A percentile compares a stretch with the other conserved stretches of the same genome.
Conservation (phyloP, 2,888 invertebrate species). For the Periphyllus acericola region DNA sequence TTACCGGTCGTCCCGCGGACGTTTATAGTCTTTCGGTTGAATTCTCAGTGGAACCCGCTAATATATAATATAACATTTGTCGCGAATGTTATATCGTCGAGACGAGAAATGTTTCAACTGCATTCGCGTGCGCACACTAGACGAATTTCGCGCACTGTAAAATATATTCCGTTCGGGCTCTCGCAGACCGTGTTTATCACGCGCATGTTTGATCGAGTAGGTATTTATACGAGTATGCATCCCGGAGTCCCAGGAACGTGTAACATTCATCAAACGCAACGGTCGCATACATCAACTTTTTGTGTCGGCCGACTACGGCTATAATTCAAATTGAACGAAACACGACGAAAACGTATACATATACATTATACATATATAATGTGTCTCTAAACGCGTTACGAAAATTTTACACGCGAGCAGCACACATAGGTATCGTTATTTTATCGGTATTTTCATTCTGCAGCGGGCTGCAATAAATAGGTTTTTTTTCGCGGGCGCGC, state of each 20-base stretch:
- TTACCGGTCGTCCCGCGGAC: too few species aligned
- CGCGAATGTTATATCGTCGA: background rate
- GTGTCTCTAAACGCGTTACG: background rate
- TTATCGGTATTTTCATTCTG: background rate
- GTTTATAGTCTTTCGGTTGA: too few species aligned
- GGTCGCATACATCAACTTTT: background rate
- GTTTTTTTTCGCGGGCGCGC: too few species aligned
- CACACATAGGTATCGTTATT: background rate
- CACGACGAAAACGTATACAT: conserved; percentile 7
- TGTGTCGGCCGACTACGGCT: background rate
- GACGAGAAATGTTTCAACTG: background rate
- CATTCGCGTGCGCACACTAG: background rate
- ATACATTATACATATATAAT: too few species aligned
- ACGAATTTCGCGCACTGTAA: background rate
- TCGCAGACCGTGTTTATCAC: background rate
- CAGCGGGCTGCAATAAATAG: too few species aligned
- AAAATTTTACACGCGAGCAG: background rate
- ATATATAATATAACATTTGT: too few species aligned
- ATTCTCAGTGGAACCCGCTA: too few species aligned
- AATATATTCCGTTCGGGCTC: conserved; percentile 38
- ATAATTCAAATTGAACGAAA: conserved; percentile 24
- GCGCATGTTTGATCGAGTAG: background rate
- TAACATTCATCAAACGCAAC: conserved; percentile 35
- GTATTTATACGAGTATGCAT: background rate
- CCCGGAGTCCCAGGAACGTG: conserved; percentile 15